A percentile compares a stretch with the other conserved stretches of the same genome.
Conservation (phyloP, 2,797 vertebrate species). For the Mareca strepera region DNA sequence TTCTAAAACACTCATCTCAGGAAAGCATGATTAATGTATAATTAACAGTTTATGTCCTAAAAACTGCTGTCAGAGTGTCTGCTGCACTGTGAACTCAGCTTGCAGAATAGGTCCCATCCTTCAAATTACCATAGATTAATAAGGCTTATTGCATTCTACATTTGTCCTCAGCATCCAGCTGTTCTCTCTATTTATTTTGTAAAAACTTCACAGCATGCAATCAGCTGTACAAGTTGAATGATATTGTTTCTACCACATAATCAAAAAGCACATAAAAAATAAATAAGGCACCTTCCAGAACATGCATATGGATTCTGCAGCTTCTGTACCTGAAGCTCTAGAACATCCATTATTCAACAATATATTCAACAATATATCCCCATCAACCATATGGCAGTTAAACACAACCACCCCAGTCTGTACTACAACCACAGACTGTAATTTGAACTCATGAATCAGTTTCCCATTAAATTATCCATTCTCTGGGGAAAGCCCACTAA, state of each 20-base stretch:
- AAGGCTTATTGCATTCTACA: background rate
- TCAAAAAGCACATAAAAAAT: background rate
- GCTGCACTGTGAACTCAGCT: background rate
- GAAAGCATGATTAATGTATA: background rate
- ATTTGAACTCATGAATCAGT: background rate
- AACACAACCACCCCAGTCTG: background rate
- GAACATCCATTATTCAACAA: background rate
- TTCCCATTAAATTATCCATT: background rate
- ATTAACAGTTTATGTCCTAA: background rate
- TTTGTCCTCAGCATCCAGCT: background rate
- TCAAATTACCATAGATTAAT: background rate
- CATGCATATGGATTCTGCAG: background rate
- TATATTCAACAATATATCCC: background rate
- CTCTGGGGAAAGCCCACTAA: background rate
- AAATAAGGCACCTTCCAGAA: background rate
- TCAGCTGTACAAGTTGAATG: background rate
- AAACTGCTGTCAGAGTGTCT: background rate
- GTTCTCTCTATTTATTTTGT: background rate
- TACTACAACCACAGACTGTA: background rate
- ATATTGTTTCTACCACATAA: background rate
- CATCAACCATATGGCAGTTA: background rate
- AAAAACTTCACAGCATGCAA: background rate
- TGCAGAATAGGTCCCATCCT: background rate
- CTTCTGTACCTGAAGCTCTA: background rate
- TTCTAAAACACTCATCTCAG: background rate